Evolutionary conservation across 2,888 invertebrate species (phyloP).

Genomic region (Fragum fragum): DNA sequence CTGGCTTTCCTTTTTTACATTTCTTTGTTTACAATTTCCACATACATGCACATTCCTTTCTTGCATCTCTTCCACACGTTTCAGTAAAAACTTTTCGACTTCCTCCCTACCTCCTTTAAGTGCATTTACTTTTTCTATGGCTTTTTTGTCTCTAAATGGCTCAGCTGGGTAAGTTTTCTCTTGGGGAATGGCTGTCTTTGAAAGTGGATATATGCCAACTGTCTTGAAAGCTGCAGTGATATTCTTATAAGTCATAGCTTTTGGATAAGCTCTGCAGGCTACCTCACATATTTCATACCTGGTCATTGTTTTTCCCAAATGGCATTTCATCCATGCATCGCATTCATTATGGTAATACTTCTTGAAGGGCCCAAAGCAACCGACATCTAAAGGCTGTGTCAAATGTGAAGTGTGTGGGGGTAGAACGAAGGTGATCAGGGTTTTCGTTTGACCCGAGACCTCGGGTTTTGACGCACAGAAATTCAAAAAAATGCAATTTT

Average conservation of each 20-base stretch:
- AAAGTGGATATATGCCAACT: neutral
- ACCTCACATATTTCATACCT: neutral
- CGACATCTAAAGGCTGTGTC: neutral
- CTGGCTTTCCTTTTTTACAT: too few species aligned
- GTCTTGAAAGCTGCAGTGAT: neutral
- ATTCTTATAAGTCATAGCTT: neutral
- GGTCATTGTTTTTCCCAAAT: neutral
- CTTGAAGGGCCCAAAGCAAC: slow-evolving; percentile 1
- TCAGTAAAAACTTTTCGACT: too few species aligned
- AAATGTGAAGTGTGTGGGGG: slow-evolving; percentile 5
- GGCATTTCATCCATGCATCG: neutral
- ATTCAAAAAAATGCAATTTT: too few species aligned
- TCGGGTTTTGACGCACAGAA: too few species aligned
- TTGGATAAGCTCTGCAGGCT: neutral
- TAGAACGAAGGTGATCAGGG: too few species aligned
- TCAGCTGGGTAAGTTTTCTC: neutral
- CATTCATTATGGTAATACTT: neutral
- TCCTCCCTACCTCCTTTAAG: too few species aligned
- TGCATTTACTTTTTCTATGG: too few species aligned
- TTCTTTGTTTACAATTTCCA: too few species aligned
- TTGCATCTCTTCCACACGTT: too few species aligned
- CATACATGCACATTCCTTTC: too few species aligned
- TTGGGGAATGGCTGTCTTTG: neutral
- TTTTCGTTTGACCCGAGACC: too few species aligned
- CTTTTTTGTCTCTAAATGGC: neutral